phyloP scores from a whole-genome alignment of 1,140 invertebrate genomes.

The Manduca sexta region DNA sequence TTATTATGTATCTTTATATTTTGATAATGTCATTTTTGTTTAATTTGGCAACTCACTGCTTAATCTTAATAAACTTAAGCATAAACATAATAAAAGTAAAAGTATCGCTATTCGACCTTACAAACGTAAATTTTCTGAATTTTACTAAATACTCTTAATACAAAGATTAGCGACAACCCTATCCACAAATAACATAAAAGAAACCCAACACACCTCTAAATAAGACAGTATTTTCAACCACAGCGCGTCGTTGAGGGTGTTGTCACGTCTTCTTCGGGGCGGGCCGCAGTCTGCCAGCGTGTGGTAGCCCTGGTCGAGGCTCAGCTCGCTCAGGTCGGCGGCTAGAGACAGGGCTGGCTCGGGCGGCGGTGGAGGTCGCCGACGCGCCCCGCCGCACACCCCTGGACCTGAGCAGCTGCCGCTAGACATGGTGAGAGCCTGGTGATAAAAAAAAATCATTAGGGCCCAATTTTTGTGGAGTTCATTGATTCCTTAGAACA shows the following conservation, averaged over 20 bases:
- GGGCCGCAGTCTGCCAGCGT: constrained; percentile 76
- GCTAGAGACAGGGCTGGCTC: constrained; percentile 53
- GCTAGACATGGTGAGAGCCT: constrained; percentile 56
- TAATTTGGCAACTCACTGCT: no score
- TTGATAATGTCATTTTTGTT: no score
- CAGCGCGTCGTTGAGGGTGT: constrained; percentile 50
- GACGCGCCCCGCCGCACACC: constrained; percentile 51
- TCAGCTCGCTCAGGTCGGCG: constrained; percentile 71
- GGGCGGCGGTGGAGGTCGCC: constrained; percentile 54
- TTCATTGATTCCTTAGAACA: no score
- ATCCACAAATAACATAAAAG: no score
- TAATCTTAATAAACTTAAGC: no score
- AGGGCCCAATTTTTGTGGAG: no score
- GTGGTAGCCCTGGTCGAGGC: constrained; percentile 83
- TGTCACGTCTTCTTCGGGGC: constrained; percentile 43
- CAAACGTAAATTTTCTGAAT: no score
- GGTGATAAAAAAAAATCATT: constrained; percentile 22
- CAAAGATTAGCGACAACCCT: no score
- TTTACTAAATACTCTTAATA: no score
- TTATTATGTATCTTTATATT: no score
- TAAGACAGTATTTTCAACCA: constrained; percentile 58
- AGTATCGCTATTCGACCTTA: no score
- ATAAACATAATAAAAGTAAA: no score
- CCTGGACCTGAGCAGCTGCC: constrained; percentile 58
- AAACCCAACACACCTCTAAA: constrained; percentile 37